Base-by-base conservation (phyloP, 2,888 invertebrate species). In the Dusona sp. region DNA sequence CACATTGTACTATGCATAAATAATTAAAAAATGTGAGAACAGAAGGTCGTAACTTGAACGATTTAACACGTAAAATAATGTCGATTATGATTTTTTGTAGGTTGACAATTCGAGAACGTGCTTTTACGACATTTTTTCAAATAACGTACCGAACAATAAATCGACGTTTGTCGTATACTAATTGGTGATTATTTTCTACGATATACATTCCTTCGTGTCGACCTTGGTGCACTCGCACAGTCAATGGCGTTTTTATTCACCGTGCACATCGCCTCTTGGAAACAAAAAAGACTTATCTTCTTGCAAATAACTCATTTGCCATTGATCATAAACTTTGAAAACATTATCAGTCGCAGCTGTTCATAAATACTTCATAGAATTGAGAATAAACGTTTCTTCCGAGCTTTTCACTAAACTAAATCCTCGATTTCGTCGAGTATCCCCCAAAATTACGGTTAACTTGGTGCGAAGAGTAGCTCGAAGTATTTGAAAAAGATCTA, bases 131-230 rank as follows among this genome's bases (percentile, higher is more conserved):
- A 45, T 61, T 45, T 64, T 64, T 33, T 61, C 29, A 29, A 29
- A 45, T 45, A 45, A 13, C 68, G 13, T 29, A 19, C 61, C 25
- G 33, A 38, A 42, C 25, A 61, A 65, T 77, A 74, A 67, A 78
- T 51, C 84, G 75, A 84, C 54, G 81, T 45, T 75, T 82, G 57
- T 82, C 75, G 45, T 70, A 70, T 38, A 51, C 42, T 77, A 84
- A 87, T 87, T 87, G 77, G 33, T 45, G 54, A 84, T 87, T 67
- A 79, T 87, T 87, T 87, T 77, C 75, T 74, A 65, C 79, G 75
- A 87, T 79, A 82, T 65, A 82, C 86, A 79, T 82, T 84, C 79
- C 81, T 65, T 70, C 64, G 79, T 84, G 82, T 73, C 84, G 74
- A 72, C 84, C 78, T 87, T 87, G 81, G 48, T 22, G 25, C 68